Conservation (phyloP, 1,140 invertebrate genomes). For the Parasteatoda tepidariorum region DNA sequence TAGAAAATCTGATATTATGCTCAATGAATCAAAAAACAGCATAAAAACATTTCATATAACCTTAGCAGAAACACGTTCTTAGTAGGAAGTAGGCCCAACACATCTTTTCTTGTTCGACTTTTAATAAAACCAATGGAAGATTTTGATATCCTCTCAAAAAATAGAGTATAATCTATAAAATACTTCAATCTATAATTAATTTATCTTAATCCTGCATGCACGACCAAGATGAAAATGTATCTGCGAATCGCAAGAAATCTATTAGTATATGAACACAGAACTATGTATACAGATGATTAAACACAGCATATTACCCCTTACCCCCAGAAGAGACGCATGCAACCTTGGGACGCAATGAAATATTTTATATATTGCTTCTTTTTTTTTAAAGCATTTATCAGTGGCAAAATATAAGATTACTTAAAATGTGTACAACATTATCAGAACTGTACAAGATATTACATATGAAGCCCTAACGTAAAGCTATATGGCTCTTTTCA, state of each 20-base stretch:
- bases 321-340: slow-evolving; percentile 25
- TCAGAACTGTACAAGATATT: slow-evolving; percentile 50
- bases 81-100: slow-evolving; percentile 15
- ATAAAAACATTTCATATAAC: slow-evolving; percentile 19
- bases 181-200: slow-evolving; percentile 2
- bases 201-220: slow-evolving; percentile 26
- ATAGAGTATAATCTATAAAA: slow-evolving; percentile 8
- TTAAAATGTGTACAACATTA: slow-evolving; percentile 17
- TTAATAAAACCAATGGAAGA: slow-evolving; percentile 40
- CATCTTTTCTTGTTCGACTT: slow-evolving; percentile 18
- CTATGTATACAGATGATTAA: slow-evolving; percentile 46
- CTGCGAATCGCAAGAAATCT: slow-evolving; percentile 43
- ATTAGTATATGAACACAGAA: slow-evolving; percentile 55
- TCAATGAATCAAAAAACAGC: not conserved
- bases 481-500: slow-evolving; percentile 41
- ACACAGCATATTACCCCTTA: slow-evolving; percentile 15
- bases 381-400: not conserved
- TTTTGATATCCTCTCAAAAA: slow-evolving; percentile 47
- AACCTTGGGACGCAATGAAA: slow-evolving; percentile 56
- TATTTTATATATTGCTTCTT: slow-evolving; percentile 40
- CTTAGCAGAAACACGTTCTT: slow-evolving; percentile 18
- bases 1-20: slow-evolving; percentile 21
- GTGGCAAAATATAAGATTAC: slow-evolving; percentile 45
- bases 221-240: slow-evolving; percentile 41
- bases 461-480: slow-evolving; percentile 38